These are phyloP conservation scores for Leucophenga maculata DNA, from an alignment of 2,888 invertebrate genomes.

Conservation along the genomic window DNA sequence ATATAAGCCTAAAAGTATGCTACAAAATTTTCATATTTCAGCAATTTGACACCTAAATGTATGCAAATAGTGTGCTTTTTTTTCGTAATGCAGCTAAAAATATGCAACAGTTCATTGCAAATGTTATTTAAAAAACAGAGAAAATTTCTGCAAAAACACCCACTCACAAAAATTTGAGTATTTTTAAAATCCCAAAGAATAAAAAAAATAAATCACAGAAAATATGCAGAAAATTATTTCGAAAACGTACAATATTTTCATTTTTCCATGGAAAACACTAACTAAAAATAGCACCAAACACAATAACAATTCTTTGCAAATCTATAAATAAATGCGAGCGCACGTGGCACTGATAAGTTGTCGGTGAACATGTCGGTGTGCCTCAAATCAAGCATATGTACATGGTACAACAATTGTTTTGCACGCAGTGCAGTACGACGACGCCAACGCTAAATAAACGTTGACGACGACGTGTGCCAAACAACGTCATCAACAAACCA, in stretches of 20 bases:
- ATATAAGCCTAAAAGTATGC: not conserved
- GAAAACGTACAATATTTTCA: not conserved
- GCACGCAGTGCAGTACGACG: not conserved
- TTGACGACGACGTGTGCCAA: not conserved
- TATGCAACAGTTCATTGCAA: too few relatives aligned
- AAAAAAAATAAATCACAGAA: not conserved
- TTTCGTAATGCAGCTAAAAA: too few relatives aligned
- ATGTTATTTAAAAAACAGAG: too few relatives aligned
- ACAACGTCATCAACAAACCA: not conserved
- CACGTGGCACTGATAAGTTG: too few relatives aligned
- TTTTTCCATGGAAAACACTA: too few relatives aligned
- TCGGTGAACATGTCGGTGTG: too few relatives aligned
- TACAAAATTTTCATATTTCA: not conserved
- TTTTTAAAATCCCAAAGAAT: too few relatives aligned
- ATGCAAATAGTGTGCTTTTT: too few relatives aligned
- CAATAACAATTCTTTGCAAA: not conserved
- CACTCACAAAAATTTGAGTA: not conserved
- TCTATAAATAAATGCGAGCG: slow-evolving; percentile 1
- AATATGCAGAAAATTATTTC: not conserved
- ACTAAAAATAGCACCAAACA: not conserved
- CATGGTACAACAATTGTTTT: too few relatives aligned
- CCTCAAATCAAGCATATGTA: not conserved
- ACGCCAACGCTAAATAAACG: slow-evolving; percentile 3
- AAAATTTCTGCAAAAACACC: not conserved
- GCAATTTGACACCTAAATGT: too few relatives aligned